Evolutionary conservation across 2,888 invertebrate genomes (phyloP), one percentile per base, ranked within the genome.

Genomic region (Melanostoma mellinum): DNA sequence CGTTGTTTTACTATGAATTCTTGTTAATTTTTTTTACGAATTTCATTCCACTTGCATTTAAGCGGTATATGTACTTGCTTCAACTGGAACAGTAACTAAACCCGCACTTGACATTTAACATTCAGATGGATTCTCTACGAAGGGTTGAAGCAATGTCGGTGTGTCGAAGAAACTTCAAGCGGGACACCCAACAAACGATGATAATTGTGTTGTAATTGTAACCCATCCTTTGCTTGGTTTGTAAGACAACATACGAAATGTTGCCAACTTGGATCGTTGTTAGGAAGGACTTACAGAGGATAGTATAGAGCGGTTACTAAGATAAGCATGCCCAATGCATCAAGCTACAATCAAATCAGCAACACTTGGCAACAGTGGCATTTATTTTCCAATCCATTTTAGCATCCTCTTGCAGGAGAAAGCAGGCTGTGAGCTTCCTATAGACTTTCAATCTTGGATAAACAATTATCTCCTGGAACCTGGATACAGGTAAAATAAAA

Each of bases 71-170:
- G 42, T 52, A 50, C 20, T 33, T 38, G 4, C 35, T 44, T 52
- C 60, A 32, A 58, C 3, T 74, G 56, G 42, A 50, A 72, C 67
- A 61, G 77, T 67, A 60, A 71, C 48, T 9, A 61, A 77, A 42
- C 81, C 81, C 72, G 60, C 72, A 77, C 77, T 82, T 77, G 72
- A 81, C 81, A 81, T 81, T 81, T 77, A 71, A 9, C 58, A 42
- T 52, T 53, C 52, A 52, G 33, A 60, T 38, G 32, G 8, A 6
- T 61, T 44, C 4, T 35, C 30, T 40, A 58, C 53, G 33, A 69
- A 63, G 76, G 61, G 71, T 65, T 67, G 71, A 36, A 65, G 46
- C 72, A 63, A 58, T 63, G 50, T 30, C 52, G 38, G 4, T 6
- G 60, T 60, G 55, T 73, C 67, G 61, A 50, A 55, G 53, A 50